Base-by-base conservation (phyloP, 2,888 invertebrate species). In the Leistus spinibarbis region DNA sequence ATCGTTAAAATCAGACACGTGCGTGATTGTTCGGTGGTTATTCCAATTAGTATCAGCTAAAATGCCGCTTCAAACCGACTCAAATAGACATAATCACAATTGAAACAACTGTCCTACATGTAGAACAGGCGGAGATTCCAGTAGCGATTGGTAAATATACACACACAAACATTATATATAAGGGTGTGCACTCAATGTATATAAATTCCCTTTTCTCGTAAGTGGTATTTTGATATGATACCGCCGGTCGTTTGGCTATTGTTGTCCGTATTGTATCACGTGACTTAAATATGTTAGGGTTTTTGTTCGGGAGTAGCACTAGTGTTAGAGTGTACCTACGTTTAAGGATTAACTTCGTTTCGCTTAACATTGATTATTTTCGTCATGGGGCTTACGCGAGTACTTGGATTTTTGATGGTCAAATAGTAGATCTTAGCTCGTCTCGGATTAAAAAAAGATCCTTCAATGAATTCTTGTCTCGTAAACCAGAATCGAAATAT, bases 151-250 rank as follows among this genome's bases (percentile, higher is more conserved):
- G 40, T 40, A 40, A 40, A 40, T 40, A 40, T 40, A 40, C 40
- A 40, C 13, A 0, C 40, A 40, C n/a, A n/a, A n/a, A n/a, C n/a
- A n/a, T n/a, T 40, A 54, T 63, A 56, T 23, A 60, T 81, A 81
- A 80, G 80, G 81, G 81, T 80, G 40, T 40, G 76, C 79, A 78
- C n/a, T n/a, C n/a, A n/a, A n/a, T n/a, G n/a, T n/a, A n/a, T n/a
- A n/a, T n/a, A n/a, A n/a, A n/a, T 80, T 77, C 78, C 77, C 78
- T 76, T 79, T 81, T 78, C 75, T 77, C 77, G 77, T 81, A 81
- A 83, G 82, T 81, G 82, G 82, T 81, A 82, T 83, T 82, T 81
- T 83, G 82, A 83, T 83, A 81, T 78, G 81, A 79, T 80, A 82
- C 82, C 79, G 82, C 82, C 82, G 81, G 80, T 77, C 22, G 65